These are phyloP conservation scores for Lucilia sericata DNA, from an alignment of 1,140 invertebrate species.

Conservation along the genomic window DNA sequence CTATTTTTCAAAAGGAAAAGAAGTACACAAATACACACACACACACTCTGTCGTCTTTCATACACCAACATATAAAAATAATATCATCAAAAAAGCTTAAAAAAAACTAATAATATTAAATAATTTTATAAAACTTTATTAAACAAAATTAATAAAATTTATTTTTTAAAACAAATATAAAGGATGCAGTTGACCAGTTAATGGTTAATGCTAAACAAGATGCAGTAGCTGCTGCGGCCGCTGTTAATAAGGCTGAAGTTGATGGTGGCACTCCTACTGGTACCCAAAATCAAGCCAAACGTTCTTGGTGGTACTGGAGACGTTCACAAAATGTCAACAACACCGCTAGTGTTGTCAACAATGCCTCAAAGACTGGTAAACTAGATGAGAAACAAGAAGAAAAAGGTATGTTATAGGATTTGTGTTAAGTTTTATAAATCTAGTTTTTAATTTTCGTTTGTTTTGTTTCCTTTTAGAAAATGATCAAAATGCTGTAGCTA, in stretches of 20 bases:
- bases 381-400: conserved; percentile 45
- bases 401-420: background rate
- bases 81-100: background rate
- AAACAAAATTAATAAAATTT: background rate
- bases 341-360: conserved; percentile 51
- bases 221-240: conserved; percentile 41
- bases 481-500: conserved; percentile 63
- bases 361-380: conserved; percentile 53
- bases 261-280: conserved; percentile 54
- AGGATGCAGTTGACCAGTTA: conserved; percentile 65
- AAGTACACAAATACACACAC: background rate
- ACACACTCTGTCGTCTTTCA: no score
- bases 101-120: conserved; percentile 24
- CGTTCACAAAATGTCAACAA: conserved; percentile 69
- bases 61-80: background rate
- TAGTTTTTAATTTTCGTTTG: background rate
- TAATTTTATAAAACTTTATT: background rate
- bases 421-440: background rate
- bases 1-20: background rate
- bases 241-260: conserved; percentile 56
- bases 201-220: conserved; percentile 52
- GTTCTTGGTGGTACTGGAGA: conserved; percentile 82
- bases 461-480: conserved; percentile 53
- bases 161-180: background rate
- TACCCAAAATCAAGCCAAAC: conserved; percentile 62